A percentile compares a stretch with the other conserved stretches of the same genome.
phyloP scores from a whole-genome alignment of 1,140 invertebrate species.

The Periplaneta americana region DNA sequence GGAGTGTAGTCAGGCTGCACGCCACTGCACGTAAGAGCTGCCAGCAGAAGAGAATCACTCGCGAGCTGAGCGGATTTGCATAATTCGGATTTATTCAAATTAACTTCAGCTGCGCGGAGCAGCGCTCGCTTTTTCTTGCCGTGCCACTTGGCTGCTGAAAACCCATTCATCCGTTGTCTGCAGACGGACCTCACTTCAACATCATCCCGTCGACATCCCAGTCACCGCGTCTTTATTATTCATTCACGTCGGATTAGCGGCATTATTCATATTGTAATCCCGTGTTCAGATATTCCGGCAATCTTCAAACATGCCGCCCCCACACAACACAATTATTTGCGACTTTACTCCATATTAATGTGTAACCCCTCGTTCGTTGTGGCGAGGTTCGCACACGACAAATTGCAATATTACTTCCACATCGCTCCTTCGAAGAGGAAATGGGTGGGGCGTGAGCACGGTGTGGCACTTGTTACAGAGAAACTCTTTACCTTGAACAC shows the following conservation, averaged over 20 bases:
- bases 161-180: neutral
- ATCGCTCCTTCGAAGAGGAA: neutral
- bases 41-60: neutral
- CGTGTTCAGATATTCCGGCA: neutral
- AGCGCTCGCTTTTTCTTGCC: neutral
- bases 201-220: neutral
- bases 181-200: neutral
- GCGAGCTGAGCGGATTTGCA: neutral
- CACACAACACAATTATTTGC: neutral
- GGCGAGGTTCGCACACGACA: neutral
- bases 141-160: neutral
- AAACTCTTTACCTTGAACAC: too few relatives aligned
- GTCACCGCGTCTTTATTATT: neutral
- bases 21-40: neutral
- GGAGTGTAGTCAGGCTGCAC: too few relatives aligned
- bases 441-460: too few relatives aligned
- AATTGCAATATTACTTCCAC: neutral
- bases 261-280: neutral
- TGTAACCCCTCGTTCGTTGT: neutral
- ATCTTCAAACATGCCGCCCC: neutral
- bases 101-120: neutral
- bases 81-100: neutral
- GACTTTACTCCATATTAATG: neutral
- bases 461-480: too few relatives aligned
- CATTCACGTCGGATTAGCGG: neutral